Evolutionary conservation across 2,797 vertebrate genomes (phyloP).

Genomic region (Remorina albescens): DNA sequence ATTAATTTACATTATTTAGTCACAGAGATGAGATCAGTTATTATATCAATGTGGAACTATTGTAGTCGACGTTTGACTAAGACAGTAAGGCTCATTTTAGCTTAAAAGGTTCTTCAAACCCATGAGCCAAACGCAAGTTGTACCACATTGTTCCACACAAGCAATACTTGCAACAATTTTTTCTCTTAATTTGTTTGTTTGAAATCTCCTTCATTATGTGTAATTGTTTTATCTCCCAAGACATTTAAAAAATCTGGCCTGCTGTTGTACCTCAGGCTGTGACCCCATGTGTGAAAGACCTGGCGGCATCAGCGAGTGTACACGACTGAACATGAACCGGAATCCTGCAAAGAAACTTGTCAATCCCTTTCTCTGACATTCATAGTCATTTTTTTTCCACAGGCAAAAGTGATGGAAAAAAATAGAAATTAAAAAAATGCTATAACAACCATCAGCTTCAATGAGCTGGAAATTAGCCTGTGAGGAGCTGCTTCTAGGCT

Average conservation of each 20-base stretch:
- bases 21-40: background rate
- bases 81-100: no score
- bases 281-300: conserved; percentile 11
- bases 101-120: no score
- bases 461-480: conserved; percentile 42
- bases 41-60: no score
- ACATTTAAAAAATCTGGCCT: conserved; percentile 36
- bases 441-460: conserved; percentile 49
- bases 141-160: background rate
- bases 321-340: conserved; percentile 14
- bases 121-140: background rate
- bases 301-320: background rate
- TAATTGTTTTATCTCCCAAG: conserved; percentile 28
- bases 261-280: conserved; percentile 7
- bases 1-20: conserved; percentile 1
- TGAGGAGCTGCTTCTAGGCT: conserved; percentile 52
- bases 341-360: conserved; percentile 19
- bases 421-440: background rate
- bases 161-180: background rate
- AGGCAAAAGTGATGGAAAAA: conserved; percentile 6
- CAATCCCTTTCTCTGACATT: conserved; percentile 6
- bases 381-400: conserved; percentile 48
- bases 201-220: background rate
- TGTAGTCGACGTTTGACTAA: no score
- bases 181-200: background rate